Evolutionary conservation across 2,797 vertebrate species (phyloP), one percentile per base, ranked within the genome.

Genomic region (Acipenser ruthenus): DNA sequence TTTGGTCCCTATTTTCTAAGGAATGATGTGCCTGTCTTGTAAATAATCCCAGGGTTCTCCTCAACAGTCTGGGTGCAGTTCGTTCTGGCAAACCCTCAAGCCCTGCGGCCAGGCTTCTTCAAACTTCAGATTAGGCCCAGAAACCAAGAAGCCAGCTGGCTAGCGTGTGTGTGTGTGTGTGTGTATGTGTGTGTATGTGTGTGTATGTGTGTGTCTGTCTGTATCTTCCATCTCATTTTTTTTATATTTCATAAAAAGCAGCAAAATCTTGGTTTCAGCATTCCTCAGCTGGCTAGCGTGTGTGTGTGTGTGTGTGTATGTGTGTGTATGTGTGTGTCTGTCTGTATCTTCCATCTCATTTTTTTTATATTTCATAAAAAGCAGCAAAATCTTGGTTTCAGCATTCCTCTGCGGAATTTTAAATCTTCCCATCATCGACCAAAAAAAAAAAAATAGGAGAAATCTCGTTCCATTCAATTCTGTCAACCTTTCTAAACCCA

Each of bases 1-100:
- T 96, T 97, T 97, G 95, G 94, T 97, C 95, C 94, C 94, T 96
- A 96, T 94, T 94, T 93, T 89, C 95, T 95, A 97, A 96, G 94
- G 93, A 97, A 97, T 96, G 94, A 96, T 96, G 94, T 92, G 84
- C 84, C 82, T 88, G 23, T 37, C 23, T 92, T 93, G 94, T 94
- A 90, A 87, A 88, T 93, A 89, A 89, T 95, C 92, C 91, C 79
- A 87, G 89, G 88, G 92, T 92, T 91, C 89, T 89, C 87, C 81
- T 80, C 79, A 37, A 3, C 23, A 37, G 72, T 78, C 70, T 78
- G 53, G 77, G 83, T 80, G 77, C 83, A 78, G 74, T 83, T 74
- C 70, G 78, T 86, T 82, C 86, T 87, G 86, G 83, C 85, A 84
- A 79, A 82, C 85, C 82, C 86, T 86, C 81, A 84, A 83, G 56